phyloP scores from a whole-genome alignment of 2,888 invertebrate genomes.

The Pheosia gnoma region DNA sequence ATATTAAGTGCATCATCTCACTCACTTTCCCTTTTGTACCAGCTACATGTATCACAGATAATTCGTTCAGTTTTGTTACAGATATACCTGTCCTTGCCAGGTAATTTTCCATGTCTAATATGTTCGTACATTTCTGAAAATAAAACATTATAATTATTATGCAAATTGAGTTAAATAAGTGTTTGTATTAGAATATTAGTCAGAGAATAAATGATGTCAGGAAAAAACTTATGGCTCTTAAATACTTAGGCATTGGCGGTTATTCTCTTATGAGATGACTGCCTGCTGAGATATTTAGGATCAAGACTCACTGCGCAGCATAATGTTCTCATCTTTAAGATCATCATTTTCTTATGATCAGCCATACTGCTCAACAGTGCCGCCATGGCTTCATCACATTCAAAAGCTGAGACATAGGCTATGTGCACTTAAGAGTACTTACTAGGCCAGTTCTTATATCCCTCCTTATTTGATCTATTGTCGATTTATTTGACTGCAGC shows the following conservation, averaged over 20 bases:
- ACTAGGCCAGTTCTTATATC: conserved; percentile 68
- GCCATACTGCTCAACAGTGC: too few species aligned
- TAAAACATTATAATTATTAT: background rate
- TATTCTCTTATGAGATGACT: too few species aligned
- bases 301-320: too few species aligned
- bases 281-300: too few species aligned
- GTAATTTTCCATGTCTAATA: conserved; percentile 84
- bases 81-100: conserved; percentile 86
- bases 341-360: too few species aligned
- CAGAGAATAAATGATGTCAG: background rate
- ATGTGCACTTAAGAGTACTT: conserved; percentile 41
- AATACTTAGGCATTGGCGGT: too few species aligned
- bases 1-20: background rate
- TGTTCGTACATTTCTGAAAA: conserved; percentile 71
- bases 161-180: background rate
- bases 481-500: conserved; percentile 89
- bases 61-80: conserved; percentile 86
- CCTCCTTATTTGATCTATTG: conserved; percentile 78
- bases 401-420: too few species aligned
- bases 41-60: conserved; percentile 96
- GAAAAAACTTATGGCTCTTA: too few species aligned
- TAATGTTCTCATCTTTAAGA: too few species aligned
- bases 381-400: too few species aligned
- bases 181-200: background rate
- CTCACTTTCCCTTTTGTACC: conserved; percentile 98